These are phyloP conservation scores for Timandra comae DNA, from an alignment of 2,888 invertebrate species.

Conservation along the genomic window DNA sequence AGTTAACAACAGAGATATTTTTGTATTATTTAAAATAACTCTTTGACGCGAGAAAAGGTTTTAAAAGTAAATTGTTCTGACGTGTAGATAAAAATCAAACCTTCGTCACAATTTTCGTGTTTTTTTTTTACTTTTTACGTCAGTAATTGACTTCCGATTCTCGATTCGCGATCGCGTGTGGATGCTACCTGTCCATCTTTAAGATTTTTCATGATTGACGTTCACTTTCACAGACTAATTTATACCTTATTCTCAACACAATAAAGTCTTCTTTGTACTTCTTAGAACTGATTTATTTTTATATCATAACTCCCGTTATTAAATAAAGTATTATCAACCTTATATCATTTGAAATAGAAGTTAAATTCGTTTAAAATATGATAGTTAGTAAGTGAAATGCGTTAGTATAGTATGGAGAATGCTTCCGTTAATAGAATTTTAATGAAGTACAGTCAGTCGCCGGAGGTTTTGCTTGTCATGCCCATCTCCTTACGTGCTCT, in stretches of 20 bases:
- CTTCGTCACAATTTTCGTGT: slow-evolving; percentile 27
- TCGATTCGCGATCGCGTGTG: slow-evolving; percentile 44
- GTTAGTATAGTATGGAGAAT: slow-evolving; percentile 46
- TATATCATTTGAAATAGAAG: slow-evolving; percentile 1
- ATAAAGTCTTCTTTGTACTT: slow-evolving; percentile 6
- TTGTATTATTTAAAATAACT: background rate
- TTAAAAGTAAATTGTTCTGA: background rate
- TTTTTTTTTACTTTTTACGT: slow-evolving; percentile 29
- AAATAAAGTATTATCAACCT: slow-evolving; percentile 12
- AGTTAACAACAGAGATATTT: too few relatives aligned
- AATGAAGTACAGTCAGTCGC: slow-evolving; percentile 75
- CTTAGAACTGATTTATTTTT: background rate
- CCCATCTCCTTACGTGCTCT: slow-evolving; percentile 66
- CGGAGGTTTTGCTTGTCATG: slow-evolving; percentile 70
- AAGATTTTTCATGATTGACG: slow-evolving; percentile 40
- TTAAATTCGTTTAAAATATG: slow-evolving; percentile 22
- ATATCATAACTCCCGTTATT: slow-evolving; percentile 8
- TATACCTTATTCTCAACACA: slow-evolving; percentile 16
- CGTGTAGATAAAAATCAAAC: slow-evolving; percentile 2
- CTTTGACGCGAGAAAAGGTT: too few relatives aligned
- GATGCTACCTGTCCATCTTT: slow-evolving; percentile 47
- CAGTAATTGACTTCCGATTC: slow-evolving; percentile 58
- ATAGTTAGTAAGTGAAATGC: slow-evolving; percentile 10
- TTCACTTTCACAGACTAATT: slow-evolving; percentile 20
- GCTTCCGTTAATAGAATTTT: slow-evolving; percentile 76